Evolutionary conservation across 2,113 vertebrate species (phyloP), one percentile per base, ranked within the genome.

Genomic region (Boulengeromyrus knoepffleri): DNA sequence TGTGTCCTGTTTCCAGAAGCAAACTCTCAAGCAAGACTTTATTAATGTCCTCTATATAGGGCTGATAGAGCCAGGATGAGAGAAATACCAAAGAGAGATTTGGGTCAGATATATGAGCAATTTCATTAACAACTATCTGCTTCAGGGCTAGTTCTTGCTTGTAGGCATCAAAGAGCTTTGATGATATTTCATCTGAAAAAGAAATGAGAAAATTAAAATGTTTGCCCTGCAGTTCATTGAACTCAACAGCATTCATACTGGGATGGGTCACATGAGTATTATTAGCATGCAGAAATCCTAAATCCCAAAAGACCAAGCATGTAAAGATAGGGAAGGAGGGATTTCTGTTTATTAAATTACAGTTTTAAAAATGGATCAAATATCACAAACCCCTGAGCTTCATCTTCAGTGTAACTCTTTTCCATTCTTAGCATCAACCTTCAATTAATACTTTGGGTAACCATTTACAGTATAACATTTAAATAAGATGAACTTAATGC

Each of bases 21-120:
- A 99, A 95, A 86, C 97, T 95, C 92, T 99, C 98, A 1, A 98
- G 95, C 0, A 94, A 94, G 21, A 98, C 93, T 89, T 93, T 95
- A 93, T 92, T 94, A 87, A 91, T 90, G 1, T 95, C 92, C 1
- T 97, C 96, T 84, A 97, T 92, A 47, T 97, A 98, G 2, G 98
- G 98, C 94, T 99, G 97, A 92, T 99, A 97, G 19, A 99, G 93
- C 99, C 99, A 99, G 0, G 97, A 97, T 0, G 98, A 98, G 89
- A 99, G 93, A 93, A 96, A 97, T 80, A 97, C 96, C 95, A 98
- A 94, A 93, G 93, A 87, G 53, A 98, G 96, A 93, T 98, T 95
- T 2, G 92, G 93, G 92, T 95, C 93, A 0, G 66, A 0, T 0
- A 93, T 93, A 94, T 99, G 99, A 1, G 97, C 98, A 13, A 99